phyloP scores from a whole-genome alignment of 2,888 invertebrate species.

The Ptychoptera albimana region DNA sequence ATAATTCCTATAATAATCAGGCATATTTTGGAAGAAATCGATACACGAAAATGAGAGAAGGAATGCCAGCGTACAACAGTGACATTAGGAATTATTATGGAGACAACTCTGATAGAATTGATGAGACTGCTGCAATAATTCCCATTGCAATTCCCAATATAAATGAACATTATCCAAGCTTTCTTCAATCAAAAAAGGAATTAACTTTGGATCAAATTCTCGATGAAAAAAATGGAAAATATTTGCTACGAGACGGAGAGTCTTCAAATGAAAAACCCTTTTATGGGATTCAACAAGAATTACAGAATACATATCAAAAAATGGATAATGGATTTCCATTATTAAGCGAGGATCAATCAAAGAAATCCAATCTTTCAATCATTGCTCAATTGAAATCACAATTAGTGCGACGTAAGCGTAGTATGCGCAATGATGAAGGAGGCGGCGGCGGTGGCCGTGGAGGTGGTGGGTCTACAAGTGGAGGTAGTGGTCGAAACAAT shows the following conservation, averaged over 20 bases:
- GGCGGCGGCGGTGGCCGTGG: not conserved
- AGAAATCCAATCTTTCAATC: slow-evolving; percentile 6
- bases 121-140: slow-evolving; percentile 1
- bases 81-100: slow-evolving; percentile 4
- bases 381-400: slow-evolving; percentile 24
- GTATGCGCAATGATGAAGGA: slow-evolving; percentile 4
- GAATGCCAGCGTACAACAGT: no score
- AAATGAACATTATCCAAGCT: slow-evolving; percentile 9
- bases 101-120: slow-evolving; percentile 20
- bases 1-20: slow-evolving; percentile 16
- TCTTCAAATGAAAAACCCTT: no score
- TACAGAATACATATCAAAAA: not conserved
- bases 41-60: no score
- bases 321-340: not conserved
- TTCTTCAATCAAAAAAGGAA: not conserved
- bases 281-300: not conserved
- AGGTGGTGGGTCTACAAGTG: not conserved
- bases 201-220: not conserved
- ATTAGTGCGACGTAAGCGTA: slow-evolving; percentile 19
- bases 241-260: not conserved
- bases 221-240: not conserved
- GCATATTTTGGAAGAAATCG: no score
- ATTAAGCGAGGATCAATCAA: not conserved
- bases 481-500: not conserved
- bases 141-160: slow-evolving; percentile 18